A percentile compares a stretch with the other conserved stretches of the same genome.
phyloP scores from a whole-genome alignment of 2,113 vertebrate genomes.

The Mus pahari region DNA sequence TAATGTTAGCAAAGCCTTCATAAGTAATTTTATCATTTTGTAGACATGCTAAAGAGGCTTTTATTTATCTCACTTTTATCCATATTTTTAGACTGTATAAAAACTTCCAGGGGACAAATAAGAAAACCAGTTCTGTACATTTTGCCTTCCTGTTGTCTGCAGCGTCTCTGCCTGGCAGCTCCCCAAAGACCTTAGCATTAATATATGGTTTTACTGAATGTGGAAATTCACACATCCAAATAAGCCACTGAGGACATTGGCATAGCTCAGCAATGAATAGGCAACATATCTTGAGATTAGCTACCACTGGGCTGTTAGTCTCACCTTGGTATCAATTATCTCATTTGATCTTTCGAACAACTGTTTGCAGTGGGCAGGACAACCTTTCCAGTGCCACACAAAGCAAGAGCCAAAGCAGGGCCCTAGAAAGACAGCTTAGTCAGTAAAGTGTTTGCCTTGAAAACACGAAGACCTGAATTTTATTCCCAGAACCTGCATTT shows the following conservation, averaged over 20 bases:
- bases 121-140: slow-evolving; percentile 6
- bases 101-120: background rate
- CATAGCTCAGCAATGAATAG: background rate
- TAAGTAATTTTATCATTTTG: background rate
- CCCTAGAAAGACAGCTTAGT: background rate
- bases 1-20: background rate
- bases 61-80: background rate
- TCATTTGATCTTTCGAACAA: background rate
- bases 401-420: background rate
- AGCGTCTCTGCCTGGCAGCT: background rate
- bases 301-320: background rate
- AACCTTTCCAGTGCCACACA: background rate
- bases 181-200: background rate
- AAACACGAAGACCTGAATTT: background rate
- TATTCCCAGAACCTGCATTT: background rate
- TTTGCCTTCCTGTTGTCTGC: background rate
- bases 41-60: background rate
- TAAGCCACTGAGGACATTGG: background rate
- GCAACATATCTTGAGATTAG: background rate
- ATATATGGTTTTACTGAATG: background rate
- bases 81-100: background rate
- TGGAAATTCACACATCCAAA: background rate
- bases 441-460: background rate
- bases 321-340: background rate
- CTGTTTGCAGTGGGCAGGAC: background rate